phyloP scores from a whole-genome alignment of 2,888 invertebrate genomes.

The Lepidochitona cinerea region DNA sequence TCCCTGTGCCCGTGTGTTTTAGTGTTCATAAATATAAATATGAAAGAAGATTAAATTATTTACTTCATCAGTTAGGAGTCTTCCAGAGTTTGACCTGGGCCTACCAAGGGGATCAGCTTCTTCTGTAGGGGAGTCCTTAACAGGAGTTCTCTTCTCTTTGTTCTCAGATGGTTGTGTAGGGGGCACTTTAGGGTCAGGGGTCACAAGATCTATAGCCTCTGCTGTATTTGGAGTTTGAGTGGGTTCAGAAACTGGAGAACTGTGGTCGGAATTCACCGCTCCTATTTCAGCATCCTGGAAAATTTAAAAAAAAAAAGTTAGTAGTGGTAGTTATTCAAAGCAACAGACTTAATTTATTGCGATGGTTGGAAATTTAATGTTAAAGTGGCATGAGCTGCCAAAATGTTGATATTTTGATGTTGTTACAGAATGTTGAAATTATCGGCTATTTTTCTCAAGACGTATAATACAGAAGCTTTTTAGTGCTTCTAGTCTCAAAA shows the following conservation, averaged over 20 bases:
- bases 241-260: neutral
- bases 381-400: too few species aligned
- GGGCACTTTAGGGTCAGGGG: neutral
- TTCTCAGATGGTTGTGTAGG: neutral
- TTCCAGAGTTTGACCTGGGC: slow-evolving; percentile 85
- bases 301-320: neutral
- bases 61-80: slow-evolving; percentile 86
- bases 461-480: too few species aligned
- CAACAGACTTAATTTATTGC: too few species aligned
- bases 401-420: too few species aligned
- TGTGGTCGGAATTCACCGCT: slow-evolving; percentile 48
- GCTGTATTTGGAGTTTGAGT: neutral
- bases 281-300: slow-evolving; percentile 44
- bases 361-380: too few species aligned
- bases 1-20: too few species aligned
- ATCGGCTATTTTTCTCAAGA: too few species aligned
- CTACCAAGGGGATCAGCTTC: slow-evolving; percentile 67
- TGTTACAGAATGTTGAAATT: too few species aligned
- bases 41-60: too few species aligned
- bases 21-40: too few species aligned
- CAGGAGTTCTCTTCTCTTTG: neutral
- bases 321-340: neutral
- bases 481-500: too few species aligned
- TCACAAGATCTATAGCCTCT: neutral
- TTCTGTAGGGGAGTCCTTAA: neutral